Percentiles rank a stretch among this genome's conserved stretches.
Evolutionary conservation across 2,113 vertebrate species (phyloP).

Genomic region (Calidris pugnax): DNA sequence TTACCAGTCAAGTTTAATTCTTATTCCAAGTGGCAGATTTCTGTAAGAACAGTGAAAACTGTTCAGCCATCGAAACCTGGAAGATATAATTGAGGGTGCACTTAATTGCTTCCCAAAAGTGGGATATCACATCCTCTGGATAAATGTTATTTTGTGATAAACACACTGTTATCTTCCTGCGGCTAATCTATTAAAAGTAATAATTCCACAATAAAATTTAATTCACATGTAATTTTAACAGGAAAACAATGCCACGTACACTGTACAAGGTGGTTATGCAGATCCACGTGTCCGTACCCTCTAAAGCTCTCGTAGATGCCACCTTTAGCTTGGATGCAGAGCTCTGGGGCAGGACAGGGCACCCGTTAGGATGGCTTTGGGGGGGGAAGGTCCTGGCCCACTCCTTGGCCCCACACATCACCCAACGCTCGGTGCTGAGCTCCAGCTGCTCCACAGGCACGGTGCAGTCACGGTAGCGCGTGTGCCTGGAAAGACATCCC

Average conservation of each 20-base stretch:
- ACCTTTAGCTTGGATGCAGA: background rate
- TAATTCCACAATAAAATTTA: background rate
- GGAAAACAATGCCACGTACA: background rate
- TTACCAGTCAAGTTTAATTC: background rate
- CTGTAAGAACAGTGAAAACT: background rate
- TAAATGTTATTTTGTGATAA: background rate
- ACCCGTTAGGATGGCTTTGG: background rate
- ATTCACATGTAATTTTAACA: background rate
- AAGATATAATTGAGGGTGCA: background rate
- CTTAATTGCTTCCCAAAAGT: background rate
- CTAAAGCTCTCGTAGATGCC: background rate
- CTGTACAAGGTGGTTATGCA: background rate
- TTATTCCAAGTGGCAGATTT: slow-evolving; percentile 15
- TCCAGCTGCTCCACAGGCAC: background rate
- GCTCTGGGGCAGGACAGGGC: rapidly evolving
- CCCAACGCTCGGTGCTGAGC: background rate
- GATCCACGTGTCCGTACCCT: rapidly evolving
- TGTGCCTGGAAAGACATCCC: background rate
- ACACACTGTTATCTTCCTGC: background rate
- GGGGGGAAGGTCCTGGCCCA: too few species aligned
- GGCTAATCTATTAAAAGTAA: background rate
- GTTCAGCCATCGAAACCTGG: background rate
- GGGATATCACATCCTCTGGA: background rate
- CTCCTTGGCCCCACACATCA: background rate
- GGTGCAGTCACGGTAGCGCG: rapidly evolving